Evolutionary conservation across 2,113 vertebrate species (phyloP), one percentile per base, ranked within the genome.

Genomic region (Brachypodius melanocephalos): DNA sequence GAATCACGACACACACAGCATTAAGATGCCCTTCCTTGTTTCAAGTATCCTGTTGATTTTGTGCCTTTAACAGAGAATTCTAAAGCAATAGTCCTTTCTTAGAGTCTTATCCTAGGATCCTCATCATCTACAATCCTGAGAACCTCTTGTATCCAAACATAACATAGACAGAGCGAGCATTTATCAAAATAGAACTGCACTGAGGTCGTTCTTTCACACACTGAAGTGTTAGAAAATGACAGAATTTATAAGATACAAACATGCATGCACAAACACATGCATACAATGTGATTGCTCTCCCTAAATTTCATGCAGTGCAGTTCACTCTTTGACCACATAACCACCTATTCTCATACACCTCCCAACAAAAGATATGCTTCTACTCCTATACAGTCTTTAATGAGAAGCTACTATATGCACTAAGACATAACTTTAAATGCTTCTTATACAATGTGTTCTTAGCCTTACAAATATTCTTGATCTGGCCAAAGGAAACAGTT

Each of bases 261-360:
- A 18, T 17, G 4, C 0, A 0, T 3, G 11, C 22, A 29, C 0
- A 0, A 38, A 14, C 12, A n/a, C 18, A 42, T 11, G 38, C 10
- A 34, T 4, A 14, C 12, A 49, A 10, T 25, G 6, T 21, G 34
- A 66, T 34, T 69, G 6, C 6, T 81, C 8, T 63, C 31, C 24
- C n/a, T 42, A 17, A 32, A 0, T 0, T 28, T 10, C 9, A 43
- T 32, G 13, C 28, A 48, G 6, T 17, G 22, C 5, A 73, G 14
- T 52, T 79, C 14, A 29, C 3, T 43, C 14, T 80, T 58, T 36
- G 45, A 34, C 34, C 51, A 46, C 14, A 43, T n/a, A 43, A 17
- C 3, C 16, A 57, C 3, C 15, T 63, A 15, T 38, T 42, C 26
- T 68, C 55, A 22, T 15, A 25, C 8, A 3, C 1, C 3, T 82